Base-by-base conservation (phyloP, 2,888 invertebrate genomes). In the Pocota personata region DNA sequence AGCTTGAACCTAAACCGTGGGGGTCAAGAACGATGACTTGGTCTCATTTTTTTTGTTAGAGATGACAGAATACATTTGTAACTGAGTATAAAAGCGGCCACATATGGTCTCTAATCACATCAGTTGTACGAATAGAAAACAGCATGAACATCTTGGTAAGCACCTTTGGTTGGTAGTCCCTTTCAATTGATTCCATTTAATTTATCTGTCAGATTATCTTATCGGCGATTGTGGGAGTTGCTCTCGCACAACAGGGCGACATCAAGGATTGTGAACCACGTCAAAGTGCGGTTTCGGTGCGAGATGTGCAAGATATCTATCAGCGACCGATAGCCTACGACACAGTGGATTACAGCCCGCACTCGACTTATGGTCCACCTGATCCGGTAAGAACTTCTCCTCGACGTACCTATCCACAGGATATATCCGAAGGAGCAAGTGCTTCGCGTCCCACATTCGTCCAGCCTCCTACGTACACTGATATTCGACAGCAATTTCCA, bases 141-240 rank as follows among this genome's bases (percentile, higher is more conserved):
- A 80, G 24, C 40, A 84, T 84, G 84, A 84, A 71, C 69, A 80
- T 62, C 50, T 80, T 76, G 43, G 84, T 84, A 58, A 84, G 69
- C 50, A n/a, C 3, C 16, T 48, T 16, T n/a, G 14, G 0, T 12
- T 46, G 43, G 16, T 5, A n/a, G 6, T 55, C 0, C 3, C 37
- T 12, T 55, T 66, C 1, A 14, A 50, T 5, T 57, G n/a, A 16
- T 37, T 12, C 21, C 6, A 46, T 19, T 37, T 12, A n/a, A 0
- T 37, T 52, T 40, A n/a, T 48, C 0, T 48, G 50, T 35, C 7
- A 84, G 84, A 30, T 84, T 50, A 19, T 76, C 16, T 57, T 84
- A 4, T 32, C 14, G n/a, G 50, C 30, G 64, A 10, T 76, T 30
- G 40, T 75, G 27, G 84, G 80, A 37, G 27, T 84, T 2, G 24